These are phyloP conservation scores for Forbesichthys agassizii DNA, from an alignment of 2,113 vertebrate species.

Conservation along the genomic window DNA sequence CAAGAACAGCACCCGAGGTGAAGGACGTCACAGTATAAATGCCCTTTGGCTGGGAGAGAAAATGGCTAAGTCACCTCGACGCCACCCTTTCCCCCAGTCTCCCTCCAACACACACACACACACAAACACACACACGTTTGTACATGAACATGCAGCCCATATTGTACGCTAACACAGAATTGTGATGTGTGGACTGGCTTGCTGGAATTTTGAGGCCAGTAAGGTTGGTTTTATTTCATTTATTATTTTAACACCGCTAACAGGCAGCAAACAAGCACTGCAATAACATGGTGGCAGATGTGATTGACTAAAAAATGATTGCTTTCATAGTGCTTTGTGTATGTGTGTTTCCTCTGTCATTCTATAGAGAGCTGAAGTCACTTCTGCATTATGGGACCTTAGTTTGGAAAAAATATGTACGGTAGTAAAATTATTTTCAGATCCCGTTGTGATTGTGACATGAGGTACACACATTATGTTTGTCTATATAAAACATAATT, in stretches of 20 bases:
- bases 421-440: no score
- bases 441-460: no score
- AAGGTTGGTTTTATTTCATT: constrained; percentile 8
- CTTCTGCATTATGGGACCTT: no score
- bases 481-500: no score
- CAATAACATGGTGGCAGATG: constrained; percentile 1
- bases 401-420: no score
- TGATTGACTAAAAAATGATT: constrained; percentile 46
- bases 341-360: constrained; percentile 12
- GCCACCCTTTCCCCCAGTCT: neutral
- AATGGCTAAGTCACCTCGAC: constrained; percentile 43
- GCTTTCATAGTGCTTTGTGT: constrained; percentile 40
- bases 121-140: constrained; percentile 9
- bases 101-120: neutral
- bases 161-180: neutral
- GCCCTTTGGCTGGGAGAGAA: constrained; percentile 42
- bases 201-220: constrained; percentile 32
- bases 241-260: constrained; percentile 28
- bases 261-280: constrained; percentile 6
- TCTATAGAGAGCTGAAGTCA: no score
- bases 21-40: constrained; percentile 44
- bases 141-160: constrained; percentile 5
- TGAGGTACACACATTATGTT: no score
- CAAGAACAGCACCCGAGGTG: constrained; percentile 56
- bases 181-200: constrained; percentile 21